Percentiles rank a stretch among this genome's conserved stretches.
Conservation (phyloP, 2,113 vertebrate genomes). For the Leptodactylus fuscus region DNA sequence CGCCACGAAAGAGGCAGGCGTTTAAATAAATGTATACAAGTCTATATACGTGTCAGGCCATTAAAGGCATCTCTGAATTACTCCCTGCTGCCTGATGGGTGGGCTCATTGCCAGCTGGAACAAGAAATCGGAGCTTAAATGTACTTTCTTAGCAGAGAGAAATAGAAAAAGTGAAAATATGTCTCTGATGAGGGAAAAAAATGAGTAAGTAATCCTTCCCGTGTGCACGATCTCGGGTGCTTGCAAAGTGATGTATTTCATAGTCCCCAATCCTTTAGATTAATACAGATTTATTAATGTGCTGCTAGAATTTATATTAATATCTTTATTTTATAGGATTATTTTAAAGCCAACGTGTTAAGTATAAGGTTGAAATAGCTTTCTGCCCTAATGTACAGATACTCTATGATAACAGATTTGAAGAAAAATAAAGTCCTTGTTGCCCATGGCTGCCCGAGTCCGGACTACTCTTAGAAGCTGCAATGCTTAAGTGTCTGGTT, state of each 20-base stretch:
- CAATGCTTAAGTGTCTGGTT: too few relatives aligned
- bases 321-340: neutral
- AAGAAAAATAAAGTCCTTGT: neutral
- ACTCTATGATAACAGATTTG: neutral
- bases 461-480: neutral
- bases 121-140: slow-evolving; percentile 43
- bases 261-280: slow-evolving; percentile 1
- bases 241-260: neutral
- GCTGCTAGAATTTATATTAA: neutral
- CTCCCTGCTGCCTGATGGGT: slow-evolving; percentile 62
- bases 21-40: slow-evolving; percentile 49
- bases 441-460: neutral
- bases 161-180: slow-evolving; percentile 43
- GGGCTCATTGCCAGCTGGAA: slow-evolving; percentile 66
- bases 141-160: slow-evolving; percentile 47
- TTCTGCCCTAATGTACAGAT: neutral
- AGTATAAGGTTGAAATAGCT: neutral
- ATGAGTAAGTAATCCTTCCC: slow-evolving; percentile 11
- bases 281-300: neutral
- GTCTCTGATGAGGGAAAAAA: slow-evolving; percentile 14
- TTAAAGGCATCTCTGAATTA: slow-evolving; percentile 60
- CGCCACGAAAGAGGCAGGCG: slow-evolving; percentile 68
- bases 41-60: slow-evolving; percentile 57
- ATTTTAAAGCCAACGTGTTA: neutral
- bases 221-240: slow-evolving; percentile 1